Conservation (phyloP, 2,797 vertebrate species). For the Dicrostonyx torquatus region DNA sequence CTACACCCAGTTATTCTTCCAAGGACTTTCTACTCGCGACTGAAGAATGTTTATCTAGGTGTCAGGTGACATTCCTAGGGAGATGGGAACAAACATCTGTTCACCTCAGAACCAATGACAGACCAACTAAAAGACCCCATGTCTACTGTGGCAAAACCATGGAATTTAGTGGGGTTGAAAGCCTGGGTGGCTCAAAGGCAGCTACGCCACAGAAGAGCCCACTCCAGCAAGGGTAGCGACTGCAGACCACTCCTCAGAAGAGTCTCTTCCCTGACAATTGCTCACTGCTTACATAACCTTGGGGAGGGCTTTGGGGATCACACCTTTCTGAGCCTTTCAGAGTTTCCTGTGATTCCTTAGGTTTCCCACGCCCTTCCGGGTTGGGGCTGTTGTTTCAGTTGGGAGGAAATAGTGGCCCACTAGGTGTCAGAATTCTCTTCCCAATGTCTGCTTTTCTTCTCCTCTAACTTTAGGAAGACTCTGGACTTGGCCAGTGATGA, state of each 20-base stretch:
- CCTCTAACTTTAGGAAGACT: not conserved
- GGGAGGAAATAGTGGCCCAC: not conserved
- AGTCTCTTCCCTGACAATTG: not conserved
- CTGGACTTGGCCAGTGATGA: not conserved
- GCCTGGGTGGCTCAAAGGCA: not conserved
- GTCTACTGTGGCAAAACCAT: not conserved
- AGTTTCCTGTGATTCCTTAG: not conserved
- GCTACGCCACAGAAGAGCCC: not conserved
- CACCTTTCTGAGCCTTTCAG: not conserved
- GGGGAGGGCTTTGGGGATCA: not conserved
- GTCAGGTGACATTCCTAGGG: not conserved
- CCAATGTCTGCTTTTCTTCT: not conserved
- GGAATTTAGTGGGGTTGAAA: not conserved
- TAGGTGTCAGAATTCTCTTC: not conserved
- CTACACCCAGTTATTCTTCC: constrained; percentile 5
- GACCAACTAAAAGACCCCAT: not conserved
- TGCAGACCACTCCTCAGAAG: not conserved
- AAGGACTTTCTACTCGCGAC: not conserved
- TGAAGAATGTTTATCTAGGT: not conserved
- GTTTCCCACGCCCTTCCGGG: not conserved
- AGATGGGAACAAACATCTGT: not conserved
- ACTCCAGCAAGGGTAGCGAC: not conserved
- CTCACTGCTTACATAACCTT: not conserved
- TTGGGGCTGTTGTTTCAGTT: not conserved
- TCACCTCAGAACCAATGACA: not conserved